Percentiles rank a stretch among this genome's conserved stretches.
Evolutionary conservation across 2,888 invertebrate genomes (phyloP).

Genomic region (Monochamus alternatus): DNA sequence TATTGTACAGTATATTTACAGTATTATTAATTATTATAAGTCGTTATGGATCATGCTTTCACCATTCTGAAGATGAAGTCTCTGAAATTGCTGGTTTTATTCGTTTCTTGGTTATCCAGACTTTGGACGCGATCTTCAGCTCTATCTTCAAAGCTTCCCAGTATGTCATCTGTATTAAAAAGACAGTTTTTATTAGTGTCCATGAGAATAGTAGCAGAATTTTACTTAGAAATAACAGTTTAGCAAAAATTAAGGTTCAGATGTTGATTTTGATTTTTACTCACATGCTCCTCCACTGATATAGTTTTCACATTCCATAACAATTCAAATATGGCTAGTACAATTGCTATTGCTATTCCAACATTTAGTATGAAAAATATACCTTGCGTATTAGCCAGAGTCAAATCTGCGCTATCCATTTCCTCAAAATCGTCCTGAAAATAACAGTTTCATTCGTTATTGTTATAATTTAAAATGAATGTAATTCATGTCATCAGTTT

Average conservation of each 20-base stretch:
- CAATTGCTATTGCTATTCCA: constrained; percentile 81
- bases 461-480: no score
- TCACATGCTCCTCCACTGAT: constrained; percentile 85
- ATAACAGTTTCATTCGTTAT: not conserved
- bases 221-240: no score
- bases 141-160: constrained; percentile 81
- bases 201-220: no score
- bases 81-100: constrained; percentile 65
- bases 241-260: no score
- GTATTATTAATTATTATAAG: constrained; percentile 27
- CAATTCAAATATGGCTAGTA: constrained; percentile 88
- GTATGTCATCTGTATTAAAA: constrained; percentile 76
- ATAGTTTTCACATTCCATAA: constrained; percentile 87
- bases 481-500: no score
- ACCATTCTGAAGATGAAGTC: constrained; percentile 52
- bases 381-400: constrained; percentile 91
- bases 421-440: constrained; percentile 44
- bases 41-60: constrained; percentile 56
- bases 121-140: constrained; percentile 80
- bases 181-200: no score
- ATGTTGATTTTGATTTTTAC: constrained; percentile 40
- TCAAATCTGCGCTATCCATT: constrained; percentile 70
- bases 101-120: constrained; percentile 83
- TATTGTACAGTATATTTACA: no score
- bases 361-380: constrained; percentile 88